These are phyloP conservation scores for Crax fasciolata DNA, from an alignment of 2,797 vertebrate species.

Conservation along the genomic window DNA sequence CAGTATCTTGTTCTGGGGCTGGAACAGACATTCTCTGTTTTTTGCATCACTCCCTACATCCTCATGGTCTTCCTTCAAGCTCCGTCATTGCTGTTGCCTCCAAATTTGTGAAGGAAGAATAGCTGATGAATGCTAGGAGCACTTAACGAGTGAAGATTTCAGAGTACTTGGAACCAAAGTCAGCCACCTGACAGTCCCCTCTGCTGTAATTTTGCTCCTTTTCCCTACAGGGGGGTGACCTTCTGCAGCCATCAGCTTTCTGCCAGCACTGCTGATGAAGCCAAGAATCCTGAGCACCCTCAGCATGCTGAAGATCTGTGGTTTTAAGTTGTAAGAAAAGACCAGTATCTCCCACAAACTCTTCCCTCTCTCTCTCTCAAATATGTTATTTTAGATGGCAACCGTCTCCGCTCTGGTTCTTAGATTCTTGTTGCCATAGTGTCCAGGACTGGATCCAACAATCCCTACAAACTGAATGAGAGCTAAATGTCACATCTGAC, in stretches of 20 bases:
- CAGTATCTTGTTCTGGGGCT: neutral
- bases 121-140: neutral
- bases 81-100: neutral
- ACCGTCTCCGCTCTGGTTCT: neutral
- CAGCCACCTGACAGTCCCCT: neutral
- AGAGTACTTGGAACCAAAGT: neutral
- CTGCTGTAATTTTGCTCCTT: neutral
- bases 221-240: neutral
- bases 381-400: slow-evolving; percentile 8
- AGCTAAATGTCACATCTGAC: slow-evolving; percentile 31
- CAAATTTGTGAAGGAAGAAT: neutral
- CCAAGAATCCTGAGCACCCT: neutral
- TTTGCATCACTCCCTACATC: neutral
- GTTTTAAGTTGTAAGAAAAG: neutral
- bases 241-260: neutral
- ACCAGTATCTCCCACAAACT: neutral
- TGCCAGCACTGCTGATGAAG: neutral
- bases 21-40: neutral
- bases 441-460: slow-evolving; percentile 15
- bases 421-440: slow-evolving; percentile 46
- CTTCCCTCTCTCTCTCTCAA: slow-evolving; percentile 10
- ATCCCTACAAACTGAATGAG: neutral
- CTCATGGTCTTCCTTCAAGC: neutral
- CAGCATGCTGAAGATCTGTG: neutral
- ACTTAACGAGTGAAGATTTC: neutral